These are phyloP conservation scores for Diachasmimorpha longicaudata DNA, from an alignment of 1,140 invertebrate genomes.

Conservation along the genomic window DNA sequence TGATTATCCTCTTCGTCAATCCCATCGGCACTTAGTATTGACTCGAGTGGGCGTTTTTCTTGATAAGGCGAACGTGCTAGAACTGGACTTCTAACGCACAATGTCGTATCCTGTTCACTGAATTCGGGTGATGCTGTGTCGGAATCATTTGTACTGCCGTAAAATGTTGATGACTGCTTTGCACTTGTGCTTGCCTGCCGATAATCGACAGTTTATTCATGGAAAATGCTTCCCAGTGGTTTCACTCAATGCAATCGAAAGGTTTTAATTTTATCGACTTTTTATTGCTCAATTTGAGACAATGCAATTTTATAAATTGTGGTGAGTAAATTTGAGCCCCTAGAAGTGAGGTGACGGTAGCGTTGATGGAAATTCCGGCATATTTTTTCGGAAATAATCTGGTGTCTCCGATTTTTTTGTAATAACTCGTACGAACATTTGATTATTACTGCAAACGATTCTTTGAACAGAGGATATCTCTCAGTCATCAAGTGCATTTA, in stretches of 20 bases:
- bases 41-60: constrained; percentile 1
- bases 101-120: neutral
- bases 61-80: neutral
- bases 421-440: too few species aligned
- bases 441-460: too few species aligned
- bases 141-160: constrained; percentile 21
- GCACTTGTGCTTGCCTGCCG: constrained; percentile 23
- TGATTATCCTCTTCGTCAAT: neutral
- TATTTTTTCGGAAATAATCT: too few species aligned
- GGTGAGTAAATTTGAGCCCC: too few species aligned
- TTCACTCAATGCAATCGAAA: neutral
- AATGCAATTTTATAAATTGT: too few species aligned
- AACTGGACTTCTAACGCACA: neutral
- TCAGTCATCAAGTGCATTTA: too few species aligned
- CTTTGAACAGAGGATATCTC: too few species aligned
- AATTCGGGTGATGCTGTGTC: constrained; percentile 5
- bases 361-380: too few species aligned
- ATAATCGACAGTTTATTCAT: neutral
- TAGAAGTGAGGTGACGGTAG: too few species aligned
- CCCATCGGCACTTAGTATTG: neutral
- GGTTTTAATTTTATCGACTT: neutral
- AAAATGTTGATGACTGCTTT: constrained; percentile 31
- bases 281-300: too few species aligned
- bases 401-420: too few species aligned
- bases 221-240: neutral